Evolutionary conservation across 2,888 invertebrate species (phyloP), one percentile per base, ranked within the genome.

Genomic region (Empis stercorea): DNA sequence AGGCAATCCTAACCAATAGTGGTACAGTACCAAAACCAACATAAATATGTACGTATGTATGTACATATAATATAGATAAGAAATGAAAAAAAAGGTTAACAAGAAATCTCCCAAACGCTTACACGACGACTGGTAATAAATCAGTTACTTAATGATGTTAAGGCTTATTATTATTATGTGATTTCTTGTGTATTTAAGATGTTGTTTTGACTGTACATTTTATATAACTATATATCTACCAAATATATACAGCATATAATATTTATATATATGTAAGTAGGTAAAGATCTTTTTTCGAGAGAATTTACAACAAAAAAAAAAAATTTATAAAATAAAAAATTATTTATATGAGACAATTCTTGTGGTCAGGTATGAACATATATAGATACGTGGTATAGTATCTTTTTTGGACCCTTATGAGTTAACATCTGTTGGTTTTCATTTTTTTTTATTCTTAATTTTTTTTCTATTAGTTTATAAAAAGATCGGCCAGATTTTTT

Each of bases 81-180:
- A 39, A 30, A 41, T 30, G 45, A 39, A 23, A 30, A 30, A 15
- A 17, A 45, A 34, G 38, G 30, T 16, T 37, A 15, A 15, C 16
- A 37, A 39, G 16, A 20, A 39, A 39, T 36, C n/a, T n/a, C 44
- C 37, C 20, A 48, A 51, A 47, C 54, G 52, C 54, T 51, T 51
- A 52, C 50, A 48, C 56, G 48, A 48, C 56, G 48, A 57, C 64
- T 61, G 65, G 62, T 65, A 66, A 69, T 69, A 69, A 69, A 69
- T 69, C 69, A 69, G 65, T 60, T 61, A 62, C 64, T 68, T 69
- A 69, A 69, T 69, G 69, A 69, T 69, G 67, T 66, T 68, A 62
- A 49, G 48, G 51, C 51, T 54, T 54, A 55, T 55, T 53, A 55
- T 52, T 56, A 54, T 55, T 55, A 51, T 54, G 52, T 55, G 55